Percentiles rank a stretch among this genome's conserved stretches.
Conservation (phyloP, 1,140 invertebrate species). For the Parasteatoda tepidariorum region DNA sequence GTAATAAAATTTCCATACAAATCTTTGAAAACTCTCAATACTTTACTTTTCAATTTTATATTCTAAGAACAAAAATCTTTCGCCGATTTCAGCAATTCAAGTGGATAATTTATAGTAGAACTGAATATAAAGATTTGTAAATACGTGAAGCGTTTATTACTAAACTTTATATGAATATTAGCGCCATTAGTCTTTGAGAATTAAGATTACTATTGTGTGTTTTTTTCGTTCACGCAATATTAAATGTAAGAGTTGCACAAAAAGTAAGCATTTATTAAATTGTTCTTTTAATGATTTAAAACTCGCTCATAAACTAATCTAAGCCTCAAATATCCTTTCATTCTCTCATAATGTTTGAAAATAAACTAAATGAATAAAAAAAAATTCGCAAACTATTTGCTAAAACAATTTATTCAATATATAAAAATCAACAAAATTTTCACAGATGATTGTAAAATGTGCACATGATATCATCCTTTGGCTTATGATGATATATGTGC, state of each 20-base stretch:
- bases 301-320: too few relatives aligned
- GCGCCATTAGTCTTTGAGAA: neutral
- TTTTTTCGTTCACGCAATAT: neutral
- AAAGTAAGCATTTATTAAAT: neutral
- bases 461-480: neutral
- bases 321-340: too few relatives aligned
- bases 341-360: neutral
- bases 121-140: too few relatives aligned
- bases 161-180: neutral
- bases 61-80: too few relatives aligned
- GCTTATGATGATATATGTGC: neutral
- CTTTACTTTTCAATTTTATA: too few relatives aligned
- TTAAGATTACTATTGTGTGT: neutral
- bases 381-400: neutral
- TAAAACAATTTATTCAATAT: neutral
- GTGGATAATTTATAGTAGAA: too few relatives aligned
- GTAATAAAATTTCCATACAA: too few relatives aligned
- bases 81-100: too few relatives aligned
- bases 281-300: neutral
- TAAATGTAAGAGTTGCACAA: neutral
- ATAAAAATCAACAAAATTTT: neutral
- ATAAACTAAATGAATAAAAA: neutral
- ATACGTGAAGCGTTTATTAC: neutral
- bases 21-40: too few relatives aligned
- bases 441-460: neutral